Percentiles rank a stretch among this genome's conserved stretches.
Evolutionary conservation across 2,888 invertebrate genomes (phyloP).

Genomic region (Hydrotaea diabolus): DNA sequence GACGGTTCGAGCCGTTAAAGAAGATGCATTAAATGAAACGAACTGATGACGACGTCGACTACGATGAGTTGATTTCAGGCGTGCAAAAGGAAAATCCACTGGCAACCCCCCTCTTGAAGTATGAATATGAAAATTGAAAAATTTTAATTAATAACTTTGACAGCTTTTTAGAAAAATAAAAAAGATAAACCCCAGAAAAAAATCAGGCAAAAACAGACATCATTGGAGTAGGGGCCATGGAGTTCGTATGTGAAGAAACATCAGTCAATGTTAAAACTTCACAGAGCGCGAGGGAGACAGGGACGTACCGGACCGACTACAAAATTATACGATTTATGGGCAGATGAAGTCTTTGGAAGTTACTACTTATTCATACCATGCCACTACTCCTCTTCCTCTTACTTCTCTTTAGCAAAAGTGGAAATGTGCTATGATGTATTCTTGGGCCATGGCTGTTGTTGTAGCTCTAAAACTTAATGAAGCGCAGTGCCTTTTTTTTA

Average conservation of each 20-base stretch:
- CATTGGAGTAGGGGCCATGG: no score
- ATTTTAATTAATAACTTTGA: slow-evolving; percentile 66
- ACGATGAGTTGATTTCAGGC: slow-evolving; percentile 32
- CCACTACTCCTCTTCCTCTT: background rate
- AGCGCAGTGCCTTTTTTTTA: slow-evolving; percentile 67
- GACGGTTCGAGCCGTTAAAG: slow-evolving; percentile 27
- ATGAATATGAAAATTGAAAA: slow-evolving; percentile 58
- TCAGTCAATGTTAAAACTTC: background rate
- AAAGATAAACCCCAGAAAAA: background rate
- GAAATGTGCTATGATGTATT: background rate
- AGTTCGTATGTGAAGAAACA: no score
- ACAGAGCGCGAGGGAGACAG: no score
- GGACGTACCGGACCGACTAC: slow-evolving; percentile 18
- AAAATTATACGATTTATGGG: background rate
- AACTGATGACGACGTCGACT: slow-evolving; percentile 20
- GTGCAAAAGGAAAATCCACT: slow-evolving; percentile 7
- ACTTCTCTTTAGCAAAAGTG: no score
- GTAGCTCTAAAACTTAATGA: slow-evolving; percentile 62
- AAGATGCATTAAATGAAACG: slow-evolving; percentile 57
- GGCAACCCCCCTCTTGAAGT: background rate
- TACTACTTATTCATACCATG: background rate
- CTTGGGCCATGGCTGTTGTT: slow-evolving; percentile 55
- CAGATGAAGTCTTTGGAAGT: slow-evolving; percentile 18
- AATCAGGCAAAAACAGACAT: no score
- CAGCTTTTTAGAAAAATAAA: slow-evolving; percentile 15